Evolutionary conservation across 1,140 invertebrate genomes (phyloP).

Genomic region (Pogonomyrmex californicus): DNA sequence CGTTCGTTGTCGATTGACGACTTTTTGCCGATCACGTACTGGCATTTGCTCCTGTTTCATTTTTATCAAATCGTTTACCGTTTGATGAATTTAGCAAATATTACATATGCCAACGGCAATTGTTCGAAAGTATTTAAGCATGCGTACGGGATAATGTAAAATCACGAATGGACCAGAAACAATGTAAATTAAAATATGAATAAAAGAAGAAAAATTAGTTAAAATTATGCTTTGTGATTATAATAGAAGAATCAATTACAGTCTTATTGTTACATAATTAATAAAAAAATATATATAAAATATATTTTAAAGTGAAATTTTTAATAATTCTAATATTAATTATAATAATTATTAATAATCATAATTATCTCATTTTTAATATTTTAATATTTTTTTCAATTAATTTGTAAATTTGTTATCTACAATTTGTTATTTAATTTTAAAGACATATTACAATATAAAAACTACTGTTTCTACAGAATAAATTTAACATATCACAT

Average conservation of each 20-base stretch:
- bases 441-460: neutral
- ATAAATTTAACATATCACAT: neutral
- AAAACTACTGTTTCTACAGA: neutral
- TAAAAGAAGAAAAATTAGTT: neutral
- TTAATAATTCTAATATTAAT: too few species aligned
- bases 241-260: neutral
- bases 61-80: constrained; percentile 52
- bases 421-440: constrained; percentile 1
- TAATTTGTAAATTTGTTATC: constrained; percentile 17
- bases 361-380: neutral
- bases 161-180: neutral
- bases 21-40: constrained; percentile 51
- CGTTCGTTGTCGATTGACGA: constrained; percentile 32
- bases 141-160: constrained; percentile 1
- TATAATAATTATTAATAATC: too few species aligned
- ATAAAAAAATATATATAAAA: neutral
- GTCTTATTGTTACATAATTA: neutral
- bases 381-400: neutral
- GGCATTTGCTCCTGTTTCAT: constrained; percentile 18
- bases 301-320: too few species aligned
- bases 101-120: constrained; percentile 33
- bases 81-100: constrained; percentile 46
- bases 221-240: neutral
- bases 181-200: neutral
- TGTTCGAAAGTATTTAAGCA: neutral